phyloP scores from a whole-genome alignment of 1,140 invertebrate genomes.

The Medauroidea extradentata region DNA sequence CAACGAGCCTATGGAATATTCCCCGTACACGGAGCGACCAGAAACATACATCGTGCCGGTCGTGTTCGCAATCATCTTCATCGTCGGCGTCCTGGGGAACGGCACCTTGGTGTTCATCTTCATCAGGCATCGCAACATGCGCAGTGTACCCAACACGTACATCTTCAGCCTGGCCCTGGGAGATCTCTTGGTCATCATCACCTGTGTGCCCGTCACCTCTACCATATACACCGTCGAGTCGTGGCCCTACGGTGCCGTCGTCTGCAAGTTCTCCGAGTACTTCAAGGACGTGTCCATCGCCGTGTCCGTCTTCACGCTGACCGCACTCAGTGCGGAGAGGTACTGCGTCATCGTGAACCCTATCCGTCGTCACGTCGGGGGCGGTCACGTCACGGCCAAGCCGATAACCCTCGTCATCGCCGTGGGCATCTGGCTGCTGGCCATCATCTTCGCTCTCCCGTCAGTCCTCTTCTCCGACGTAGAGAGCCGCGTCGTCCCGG shows the following conservation, averaged over 20 bases:
- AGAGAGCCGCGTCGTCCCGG: conserved; percentile 22
- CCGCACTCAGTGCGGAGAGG: conserved; percentile 77
- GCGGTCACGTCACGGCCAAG: background rate
- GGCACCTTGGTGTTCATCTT: conserved; percentile 81
- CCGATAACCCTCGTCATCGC: conserved; percentile 38
- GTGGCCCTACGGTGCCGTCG: conserved; percentile 78
- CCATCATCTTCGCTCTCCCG: conserved; percentile 73
- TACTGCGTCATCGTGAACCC: conserved; percentile 80
- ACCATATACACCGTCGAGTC: conserved; percentile 80
- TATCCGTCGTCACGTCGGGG: conserved; percentile 58
- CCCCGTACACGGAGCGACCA: conserved; percentile 64
- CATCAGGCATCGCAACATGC: conserved; percentile 70
- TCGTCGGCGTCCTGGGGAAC: conserved; percentile 85
- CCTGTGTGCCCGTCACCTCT: conserved; percentile 83
- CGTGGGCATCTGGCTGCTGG: conserved; percentile 76
- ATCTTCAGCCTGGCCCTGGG: conserved; percentile 55
- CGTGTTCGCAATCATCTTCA: conserved; percentile 79
- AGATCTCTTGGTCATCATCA: conserved; percentile 65
- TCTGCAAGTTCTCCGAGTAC: conserved; percentile 85
- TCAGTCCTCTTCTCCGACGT: conserved; percentile 72
- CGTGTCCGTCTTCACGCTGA: conserved; percentile 90
- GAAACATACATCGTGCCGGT: conserved; percentile 86
- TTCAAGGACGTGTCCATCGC: conserved; percentile 87
- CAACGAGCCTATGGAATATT: conserved; percentile 44
- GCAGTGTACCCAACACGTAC: conserved; percentile 88